A percentile compares a stretch with the other conserved stretches of the same genome.
Conservation (phyloP, 2,888 invertebrate species). For the Tetheella fluctuosa region DNA sequence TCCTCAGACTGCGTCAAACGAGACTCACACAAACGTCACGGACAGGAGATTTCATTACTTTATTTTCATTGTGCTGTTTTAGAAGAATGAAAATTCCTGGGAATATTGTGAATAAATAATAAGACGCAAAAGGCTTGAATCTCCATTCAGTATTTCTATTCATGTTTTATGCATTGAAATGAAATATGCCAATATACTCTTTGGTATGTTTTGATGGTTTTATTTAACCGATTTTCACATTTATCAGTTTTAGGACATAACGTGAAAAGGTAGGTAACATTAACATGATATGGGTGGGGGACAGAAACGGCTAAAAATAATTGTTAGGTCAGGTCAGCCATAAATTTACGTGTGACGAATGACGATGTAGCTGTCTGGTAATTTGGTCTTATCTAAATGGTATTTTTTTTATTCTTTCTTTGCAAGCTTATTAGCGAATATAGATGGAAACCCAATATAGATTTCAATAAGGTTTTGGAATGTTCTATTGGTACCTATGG, state of each 20-base stretch:
- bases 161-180: background rate
- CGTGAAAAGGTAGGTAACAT: background rate
- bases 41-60: background rate
- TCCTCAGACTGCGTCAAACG: background rate
- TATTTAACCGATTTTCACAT: background rate
- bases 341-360: slow-evolving; percentile 11
- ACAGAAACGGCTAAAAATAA: slow-evolving; percentile 8
- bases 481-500: no score
- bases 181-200: background rate
- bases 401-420: background rate
- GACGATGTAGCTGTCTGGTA: background rate
- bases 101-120: background rate
- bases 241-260: background rate
- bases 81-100: background rate
- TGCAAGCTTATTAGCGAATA: background rate
- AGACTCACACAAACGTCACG: no score
- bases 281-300: background rate
- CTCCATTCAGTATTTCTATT: background rate
- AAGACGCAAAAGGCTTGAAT: background rate
- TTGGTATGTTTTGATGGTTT: background rate
- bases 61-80: background rate
- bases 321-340: slow-evolving; percentile 11
- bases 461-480: no score
- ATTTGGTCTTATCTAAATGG: slow-evolving; percentile 6
- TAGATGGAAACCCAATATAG: background rate